Percentiles rank a stretch among this genome's conserved stretches.
phyloP scores from a whole-genome alignment of 2,113 vertebrate species.

The Hipposideros armiger region DNA sequence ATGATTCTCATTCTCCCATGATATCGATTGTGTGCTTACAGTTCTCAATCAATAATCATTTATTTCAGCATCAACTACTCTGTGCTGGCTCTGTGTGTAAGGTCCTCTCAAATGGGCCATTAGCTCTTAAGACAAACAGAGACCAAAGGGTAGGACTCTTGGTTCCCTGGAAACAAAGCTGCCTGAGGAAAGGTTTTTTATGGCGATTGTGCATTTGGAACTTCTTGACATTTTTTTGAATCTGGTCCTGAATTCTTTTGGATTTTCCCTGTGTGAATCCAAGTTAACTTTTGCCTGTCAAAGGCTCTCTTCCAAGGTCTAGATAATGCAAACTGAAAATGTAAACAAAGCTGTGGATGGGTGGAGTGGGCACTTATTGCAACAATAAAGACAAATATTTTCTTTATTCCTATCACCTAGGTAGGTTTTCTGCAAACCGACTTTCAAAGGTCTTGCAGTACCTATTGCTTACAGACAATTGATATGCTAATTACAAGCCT shows the following conservation, averaged over 20 bases:
- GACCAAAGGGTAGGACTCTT: neutral
- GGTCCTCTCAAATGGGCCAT: neutral
- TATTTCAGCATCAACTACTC: neutral
- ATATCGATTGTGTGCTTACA: neutral
- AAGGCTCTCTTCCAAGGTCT: constrained; percentile 39
- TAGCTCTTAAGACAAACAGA: neutral
- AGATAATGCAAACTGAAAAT: constrained; percentile 55
- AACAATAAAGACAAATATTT: constrained; percentile 69
- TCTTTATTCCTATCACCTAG: constrained; percentile 32
- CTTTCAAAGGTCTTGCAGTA: constrained; percentile 48
- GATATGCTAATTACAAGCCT: constrained; percentile 48
- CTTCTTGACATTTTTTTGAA: constrained; percentile 50
- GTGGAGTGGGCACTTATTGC: constrained; percentile 6
- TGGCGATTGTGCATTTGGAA: neutral
- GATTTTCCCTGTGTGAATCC: constrained; percentile 47
- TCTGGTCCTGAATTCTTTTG: constrained; percentile 45
- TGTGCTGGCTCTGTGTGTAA: neutral
- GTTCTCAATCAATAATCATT: neutral
- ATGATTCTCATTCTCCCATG: neutral
- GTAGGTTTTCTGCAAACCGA: constrained; percentile 58
- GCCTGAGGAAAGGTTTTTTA: neutral
- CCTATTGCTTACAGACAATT: constrained; percentile 47
- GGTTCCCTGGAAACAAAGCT: neutral
- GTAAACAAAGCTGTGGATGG: constrained; percentile 16
- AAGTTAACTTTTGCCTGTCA: constrained; percentile 66